Evolutionary conservation across 1,140 invertebrate species (phyloP).

Genomic region (Cephus cinctus): DNA sequence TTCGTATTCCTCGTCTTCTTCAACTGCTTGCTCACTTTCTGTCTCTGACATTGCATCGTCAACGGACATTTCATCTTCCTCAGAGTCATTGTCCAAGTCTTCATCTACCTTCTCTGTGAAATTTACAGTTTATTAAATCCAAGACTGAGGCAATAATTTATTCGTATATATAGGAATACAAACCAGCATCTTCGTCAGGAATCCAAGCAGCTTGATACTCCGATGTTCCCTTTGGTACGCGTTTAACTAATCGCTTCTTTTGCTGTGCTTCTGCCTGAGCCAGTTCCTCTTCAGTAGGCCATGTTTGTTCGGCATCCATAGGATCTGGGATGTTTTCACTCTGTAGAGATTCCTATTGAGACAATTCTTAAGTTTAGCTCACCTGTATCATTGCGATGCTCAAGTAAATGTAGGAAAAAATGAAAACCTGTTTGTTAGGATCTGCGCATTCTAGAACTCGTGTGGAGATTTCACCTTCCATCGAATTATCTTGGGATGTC

Average conservation of each 20-base stretch:
- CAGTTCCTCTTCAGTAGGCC: slow-evolving; percentile 91
- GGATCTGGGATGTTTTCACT: slow-evolving; percentile 82
- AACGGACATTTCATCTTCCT: slow-evolving; percentile 60
- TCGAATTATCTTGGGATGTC: slow-evolving; percentile 23
- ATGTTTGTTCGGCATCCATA: slow-evolving; percentile 95
- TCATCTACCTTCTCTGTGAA: slow-evolving; percentile 56
- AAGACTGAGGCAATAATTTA: slow-evolving; percentile 4
- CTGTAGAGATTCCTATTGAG: slow-evolving; percentile 67
- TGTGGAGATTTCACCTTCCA: slow-evolving; percentile 26
- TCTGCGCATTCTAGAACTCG: slow-evolving; percentile 67
- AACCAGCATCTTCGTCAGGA: slow-evolving; percentile 67
- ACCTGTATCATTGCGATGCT: neutral
- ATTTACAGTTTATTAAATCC: slow-evolving; percentile 2
- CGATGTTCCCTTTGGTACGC: slow-evolving; percentile 91
- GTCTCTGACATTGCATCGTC: slow-evolving; percentile 65
- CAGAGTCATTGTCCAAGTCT: slow-evolving; percentile 45
- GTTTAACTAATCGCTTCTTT: slow-evolving; percentile 71
- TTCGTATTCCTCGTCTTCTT: slow-evolving; percentile 65
- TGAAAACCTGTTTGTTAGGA: slow-evolving; percentile 70
- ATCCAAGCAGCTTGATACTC: slow-evolving; percentile 98
- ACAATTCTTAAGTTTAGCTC: neutral
- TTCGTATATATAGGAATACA: slow-evolving; percentile 3
- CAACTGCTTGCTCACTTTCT: slow-evolving; percentile 52
- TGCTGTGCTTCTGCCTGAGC: slow-evolving; percentile 65
- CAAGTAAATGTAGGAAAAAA: too few species aligned